Evolutionary conservation across 1,140 invertebrate genomes (phyloP), one percentile per base, ranked within the genome.

Genomic region (Bombus superbus): DNA sequence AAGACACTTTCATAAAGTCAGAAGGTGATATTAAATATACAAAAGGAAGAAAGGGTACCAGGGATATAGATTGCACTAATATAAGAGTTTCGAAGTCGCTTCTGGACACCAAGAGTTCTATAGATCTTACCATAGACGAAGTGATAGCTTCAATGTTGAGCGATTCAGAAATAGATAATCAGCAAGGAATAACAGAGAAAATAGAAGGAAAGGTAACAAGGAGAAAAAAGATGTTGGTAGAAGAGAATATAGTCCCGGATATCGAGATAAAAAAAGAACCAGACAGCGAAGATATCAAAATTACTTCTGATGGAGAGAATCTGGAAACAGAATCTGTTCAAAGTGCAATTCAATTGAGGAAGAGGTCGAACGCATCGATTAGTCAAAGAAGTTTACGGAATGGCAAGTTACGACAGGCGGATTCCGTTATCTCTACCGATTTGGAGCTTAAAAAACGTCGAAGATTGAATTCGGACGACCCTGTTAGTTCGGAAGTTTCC

Each of bases 381-480:
- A 90, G 91, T 9, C 92, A 93, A 77, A 96, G 96, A 81, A 96
- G 96, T 73, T 94, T 97, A 68, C 94, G 97, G 75, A 97, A 97
- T 91, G 97, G 97, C 0, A 97, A 97, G 91, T 95, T 96, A 59
- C 90, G 96, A 38, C 95, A 96, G 86, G 96, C 96, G 83, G 94
- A 95, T 76, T 92, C 92, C 5, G 92, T 87, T 42, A 89, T 92
- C 71, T 95, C 95, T 47, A 87, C 89, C 74, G 91, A 94, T 71
- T 94, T 96, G 81, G 96, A 96, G 10, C 90, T 92, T 38, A 96
- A 96, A 86, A 96, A 96, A 83, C 86, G 95, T 38, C 96, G 95
- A 90, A 94, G 96, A 89, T 92, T 96, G 59, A 95, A 96, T 82
- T 97, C 96, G 8, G 96, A 96, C 88, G 96, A 91, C 92, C 96